A percentile compares a stretch with the other conserved stretches of the same genome.
Conservation (phyloP, 2,113 vertebrate genomes). For the Platycercus adscitus region DNA sequence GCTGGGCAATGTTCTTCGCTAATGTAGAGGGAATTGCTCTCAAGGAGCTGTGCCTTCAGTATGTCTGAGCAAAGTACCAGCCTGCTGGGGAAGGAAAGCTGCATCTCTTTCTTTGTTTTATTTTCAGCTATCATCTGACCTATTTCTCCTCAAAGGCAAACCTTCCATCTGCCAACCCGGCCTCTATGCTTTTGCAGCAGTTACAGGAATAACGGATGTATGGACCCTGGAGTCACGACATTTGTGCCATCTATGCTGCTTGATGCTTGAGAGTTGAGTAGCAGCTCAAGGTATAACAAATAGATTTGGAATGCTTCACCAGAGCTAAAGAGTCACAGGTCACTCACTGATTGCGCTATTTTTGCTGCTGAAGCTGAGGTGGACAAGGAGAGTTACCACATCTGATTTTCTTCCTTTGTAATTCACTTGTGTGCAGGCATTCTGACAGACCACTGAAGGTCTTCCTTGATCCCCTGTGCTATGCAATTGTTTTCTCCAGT, state of each 20-base stretch:
- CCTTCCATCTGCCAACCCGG: not conserved
- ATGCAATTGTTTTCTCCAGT: not conserved
- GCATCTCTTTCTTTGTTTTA: not conserved
- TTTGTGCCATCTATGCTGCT: not conserved
- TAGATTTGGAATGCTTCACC: not conserved
- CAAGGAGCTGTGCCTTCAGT: not conserved
- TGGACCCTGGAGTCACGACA: not conserved
- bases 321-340: not conserved
- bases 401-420: not conserved
- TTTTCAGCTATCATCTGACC: not conserved
- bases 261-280: not conserved
- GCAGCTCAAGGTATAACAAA: not conserved
- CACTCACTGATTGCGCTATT: not conserved
- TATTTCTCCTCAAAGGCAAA: slow-evolving; percentile 10
- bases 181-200: not conserved
- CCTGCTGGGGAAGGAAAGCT: not conserved
- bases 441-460: not conserved
- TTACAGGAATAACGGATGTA: not conserved
- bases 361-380: not conserved
- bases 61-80: not conserved
- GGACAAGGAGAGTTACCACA: not conserved
- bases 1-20: not conserved
- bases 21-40: not conserved
- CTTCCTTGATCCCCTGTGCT: not conserved
- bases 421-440: not conserved